These are phyloP conservation scores for Andinoacara biseriatus DNA, from an alignment of 2,113 vertebrate genomes.

Conservation along the genomic window DNA sequence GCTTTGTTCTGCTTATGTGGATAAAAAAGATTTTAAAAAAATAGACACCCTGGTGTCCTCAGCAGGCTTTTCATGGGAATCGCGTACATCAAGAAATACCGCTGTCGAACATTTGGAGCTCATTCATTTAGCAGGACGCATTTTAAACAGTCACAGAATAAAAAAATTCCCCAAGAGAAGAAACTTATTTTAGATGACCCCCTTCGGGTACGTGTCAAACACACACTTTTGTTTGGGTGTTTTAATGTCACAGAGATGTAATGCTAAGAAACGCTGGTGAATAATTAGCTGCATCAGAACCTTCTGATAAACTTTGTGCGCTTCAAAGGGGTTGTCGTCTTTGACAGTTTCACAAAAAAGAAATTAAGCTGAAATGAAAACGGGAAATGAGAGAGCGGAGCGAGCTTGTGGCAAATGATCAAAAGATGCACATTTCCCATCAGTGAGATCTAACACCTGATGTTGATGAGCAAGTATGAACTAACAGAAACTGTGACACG, in stretches of 20 bases:
- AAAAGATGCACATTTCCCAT: slow-evolving; percentile 56
- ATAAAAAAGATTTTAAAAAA: slow-evolving; percentile 25
- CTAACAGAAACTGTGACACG: slow-evolving; percentile 43
- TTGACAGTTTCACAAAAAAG: slow-evolving; percentile 58
- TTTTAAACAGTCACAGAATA: slow-evolving; percentile 6
- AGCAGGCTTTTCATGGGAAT: slow-evolving; percentile 26
- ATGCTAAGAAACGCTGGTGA: slow-evolving; percentile 40
- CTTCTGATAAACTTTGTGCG: slow-evolving; percentile 65
- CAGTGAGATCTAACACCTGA: slow-evolving; percentile 46
- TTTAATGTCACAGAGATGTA: slow-evolving; percentile 52
- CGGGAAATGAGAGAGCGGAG: slow-evolving; percentile 25
- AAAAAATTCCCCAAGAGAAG: slow-evolving; percentile 14
- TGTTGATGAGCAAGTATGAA: slow-evolving; percentile 37
- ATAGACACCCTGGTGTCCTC: slow-evolving; percentile 33
- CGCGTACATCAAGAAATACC: slow-evolving; percentile 22
- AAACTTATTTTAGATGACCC: slow-evolving; percentile 22
- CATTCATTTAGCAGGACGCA: slow-evolving; percentile 32
- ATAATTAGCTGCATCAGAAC: slow-evolving; percentile 65
- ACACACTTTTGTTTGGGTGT: slow-evolving; percentile 44
- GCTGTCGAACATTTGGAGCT: slow-evolving; percentile 6
- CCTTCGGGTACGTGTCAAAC: slow-evolving; percentile 24
- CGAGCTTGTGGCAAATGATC: slow-evolving; percentile 54
- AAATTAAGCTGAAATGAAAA: slow-evolving; percentile 47
- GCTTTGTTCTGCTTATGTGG: slow-evolving; percentile 11
- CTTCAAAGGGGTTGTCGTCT: slow-evolving; percentile 63